These are phyloP conservation scores for Epizoanthus illoricatus DNA, from an alignment of 92 coral and sea anemone genomes.

Conservation along the genomic window DNA sequence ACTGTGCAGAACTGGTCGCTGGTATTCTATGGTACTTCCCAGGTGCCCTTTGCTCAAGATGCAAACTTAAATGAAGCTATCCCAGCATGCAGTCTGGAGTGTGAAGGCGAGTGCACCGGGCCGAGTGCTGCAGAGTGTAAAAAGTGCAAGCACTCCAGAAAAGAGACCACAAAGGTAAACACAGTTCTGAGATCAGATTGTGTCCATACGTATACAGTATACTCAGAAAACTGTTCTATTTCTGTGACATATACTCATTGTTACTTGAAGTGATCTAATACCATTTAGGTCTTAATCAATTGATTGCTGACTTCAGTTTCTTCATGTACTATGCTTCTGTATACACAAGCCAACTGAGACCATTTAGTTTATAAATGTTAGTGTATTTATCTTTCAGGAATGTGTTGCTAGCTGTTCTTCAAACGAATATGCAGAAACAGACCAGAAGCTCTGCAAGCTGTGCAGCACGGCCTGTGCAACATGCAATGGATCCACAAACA, in stretches of 20 bases:
- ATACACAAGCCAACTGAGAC: too few species aligned
- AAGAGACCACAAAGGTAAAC: conserved; percentile 62
- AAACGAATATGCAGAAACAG: conserved; percentile 60
- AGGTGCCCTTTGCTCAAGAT: conserved; percentile 53
- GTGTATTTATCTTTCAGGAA: conserved; percentile 48
- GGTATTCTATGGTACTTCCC: conserved; percentile 78
- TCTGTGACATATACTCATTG: too few species aligned
- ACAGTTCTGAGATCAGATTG: neutral
- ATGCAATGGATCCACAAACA: conserved; percentile 72
- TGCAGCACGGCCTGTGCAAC: conserved; percentile 73
- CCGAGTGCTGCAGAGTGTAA: conserved; percentile 78
- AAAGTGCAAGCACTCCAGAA: conserved; percentile 73
- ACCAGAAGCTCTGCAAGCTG: conserved; percentile 64
- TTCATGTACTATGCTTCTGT: too few species aligned
- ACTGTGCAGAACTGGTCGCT: conserved; percentile 70
- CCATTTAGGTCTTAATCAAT: too few species aligned
- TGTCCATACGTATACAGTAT: neutral
- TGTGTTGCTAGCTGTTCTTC: conserved; percentile 77
- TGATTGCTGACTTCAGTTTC: too few species aligned
- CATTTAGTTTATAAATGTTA: too few species aligned
- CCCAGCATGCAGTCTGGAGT: conserved; percentile 82
- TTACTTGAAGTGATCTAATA: too few species aligned
- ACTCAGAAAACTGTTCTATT: too few species aligned
- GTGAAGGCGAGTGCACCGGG: conserved; percentile 87
- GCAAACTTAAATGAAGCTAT: conserved; percentile 57